Evolutionary conservation across 2,113 vertebrate species (phyloP).

Genomic region (Jaculus jaculus): DNA sequence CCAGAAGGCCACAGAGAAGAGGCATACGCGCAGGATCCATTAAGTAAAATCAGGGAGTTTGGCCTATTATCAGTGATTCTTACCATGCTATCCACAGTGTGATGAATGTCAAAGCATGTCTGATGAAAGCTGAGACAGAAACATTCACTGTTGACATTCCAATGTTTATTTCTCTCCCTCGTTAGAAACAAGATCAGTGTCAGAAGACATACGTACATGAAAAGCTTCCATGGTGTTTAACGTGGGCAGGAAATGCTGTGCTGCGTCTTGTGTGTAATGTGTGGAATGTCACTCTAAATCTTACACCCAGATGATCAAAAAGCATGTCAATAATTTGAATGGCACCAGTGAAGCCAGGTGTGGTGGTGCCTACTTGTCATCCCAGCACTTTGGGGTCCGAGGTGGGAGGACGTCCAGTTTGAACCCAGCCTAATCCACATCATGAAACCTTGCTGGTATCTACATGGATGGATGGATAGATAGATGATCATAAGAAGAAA

Average conservation of each 20-base stretch:
- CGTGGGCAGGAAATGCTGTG: not conserved
- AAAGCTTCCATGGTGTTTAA: not conserved
- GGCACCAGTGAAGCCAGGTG: not conserved
- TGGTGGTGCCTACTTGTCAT: not conserved
- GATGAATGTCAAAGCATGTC: not conserved
- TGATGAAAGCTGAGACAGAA: not conserved
- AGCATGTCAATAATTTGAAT: not conserved
- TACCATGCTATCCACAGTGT: not conserved
- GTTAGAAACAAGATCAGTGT: slow-evolving; percentile 23
- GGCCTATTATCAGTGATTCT: not conserved
- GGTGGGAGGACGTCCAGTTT: not conserved
- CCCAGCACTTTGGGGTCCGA: not conserved
- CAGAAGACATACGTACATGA: not conserved
- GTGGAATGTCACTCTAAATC: not conserved
- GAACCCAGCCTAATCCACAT: not conserved
- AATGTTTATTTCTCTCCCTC: not conserved
- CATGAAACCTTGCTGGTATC: not conserved
- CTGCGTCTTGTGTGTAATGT: not conserved
- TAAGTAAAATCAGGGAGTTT: not conserved
- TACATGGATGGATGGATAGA: not conserved
- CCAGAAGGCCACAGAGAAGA: not conserved
- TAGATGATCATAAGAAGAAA: not conserved
- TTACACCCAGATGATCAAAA: not conserved
- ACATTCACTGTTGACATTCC: not conserved
- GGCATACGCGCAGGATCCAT: not conserved